Conservation (phyloP, 37 sponge, comb jelly and placozoan species). For the Aplysina aerophoba region DNA sequence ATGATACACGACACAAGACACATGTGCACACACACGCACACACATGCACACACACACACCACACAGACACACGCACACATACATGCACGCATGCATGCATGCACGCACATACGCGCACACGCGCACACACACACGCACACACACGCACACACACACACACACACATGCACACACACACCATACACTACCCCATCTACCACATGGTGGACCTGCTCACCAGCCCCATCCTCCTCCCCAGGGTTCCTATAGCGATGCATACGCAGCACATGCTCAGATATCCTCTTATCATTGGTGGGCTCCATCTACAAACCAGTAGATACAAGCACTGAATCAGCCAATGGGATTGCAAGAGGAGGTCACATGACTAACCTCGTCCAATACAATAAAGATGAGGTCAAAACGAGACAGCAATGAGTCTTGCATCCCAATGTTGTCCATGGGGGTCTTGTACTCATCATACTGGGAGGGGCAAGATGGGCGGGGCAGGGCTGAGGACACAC, state of each 20-base stretch:
- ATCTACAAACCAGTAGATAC: conserved; percentile 40
- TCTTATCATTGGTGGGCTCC: conserved; percentile 91
- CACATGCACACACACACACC: background rate
- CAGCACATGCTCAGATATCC: conserved; percentile 96
- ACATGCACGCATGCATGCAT: too few species aligned
- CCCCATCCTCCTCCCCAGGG: conserved; percentile 91
- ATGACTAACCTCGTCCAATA: conserved; percentile 84
- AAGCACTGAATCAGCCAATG: background rate
- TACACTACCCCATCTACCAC: too few species aligned
- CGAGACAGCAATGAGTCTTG: conserved; percentile 96
- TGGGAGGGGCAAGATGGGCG: background rate
- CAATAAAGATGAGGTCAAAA: conserved; percentile 96
- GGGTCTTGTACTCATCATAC: conserved; percentile 98
- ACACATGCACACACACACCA: background rate
- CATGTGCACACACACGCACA: conserved; percentile 7
- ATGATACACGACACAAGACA: too few species aligned
- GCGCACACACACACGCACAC: too few species aligned
- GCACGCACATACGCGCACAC: too few species aligned
- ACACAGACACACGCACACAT: too few species aligned
- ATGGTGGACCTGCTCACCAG: conserved; percentile 17
- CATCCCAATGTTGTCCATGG: conserved; percentile 99
- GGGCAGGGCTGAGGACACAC: too few species aligned
- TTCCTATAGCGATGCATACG: conserved; percentile 97
- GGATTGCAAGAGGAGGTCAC: conserved; percentile 7
- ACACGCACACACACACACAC: background rate